A percentile compares a stretch with the other conserved stretches of the same genome.
phyloP scores from a whole-genome alignment of 2,113 vertebrate species.

The Calyptomena viridis region DNA sequence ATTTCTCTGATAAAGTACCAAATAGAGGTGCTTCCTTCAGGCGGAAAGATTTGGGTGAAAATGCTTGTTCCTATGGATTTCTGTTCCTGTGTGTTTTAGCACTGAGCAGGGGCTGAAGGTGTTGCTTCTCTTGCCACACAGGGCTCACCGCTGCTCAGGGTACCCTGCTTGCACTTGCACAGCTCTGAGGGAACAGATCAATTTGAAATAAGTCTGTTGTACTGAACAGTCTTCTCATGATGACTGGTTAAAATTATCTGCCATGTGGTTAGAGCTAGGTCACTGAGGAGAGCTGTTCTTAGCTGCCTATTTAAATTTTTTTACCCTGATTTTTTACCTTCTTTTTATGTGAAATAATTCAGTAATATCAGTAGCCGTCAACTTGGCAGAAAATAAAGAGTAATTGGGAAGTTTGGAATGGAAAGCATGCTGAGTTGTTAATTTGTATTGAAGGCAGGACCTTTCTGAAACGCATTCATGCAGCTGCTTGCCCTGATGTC shows the following conservation, averaged over 20 bases:
- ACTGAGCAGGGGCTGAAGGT: accelerated
- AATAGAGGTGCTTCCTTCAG: background rate
- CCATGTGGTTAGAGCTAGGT: background rate
- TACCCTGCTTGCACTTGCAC: background rate
- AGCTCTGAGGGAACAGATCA: too few species aligned
- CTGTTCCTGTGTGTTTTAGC: background rate
- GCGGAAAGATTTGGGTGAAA: background rate
- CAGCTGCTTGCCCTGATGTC: background rate
- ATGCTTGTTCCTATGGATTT: background rate
- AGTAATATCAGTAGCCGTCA: background rate
- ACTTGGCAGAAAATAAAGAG: background rate
- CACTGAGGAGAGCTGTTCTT: background rate
- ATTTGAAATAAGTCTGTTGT: background rate
- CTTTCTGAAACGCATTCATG: conserved; percentile 11
- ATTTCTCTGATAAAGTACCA: background rate
- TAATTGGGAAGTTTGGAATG: conserved; percentile 11
- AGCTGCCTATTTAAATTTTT: background rate
- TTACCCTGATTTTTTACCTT: background rate
- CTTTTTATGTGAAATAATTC: background rate
- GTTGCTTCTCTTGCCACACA: background rate
- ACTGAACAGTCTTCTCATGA: background rate
- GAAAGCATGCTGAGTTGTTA: background rate
- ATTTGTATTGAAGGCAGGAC: background rate
- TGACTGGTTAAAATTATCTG: background rate
- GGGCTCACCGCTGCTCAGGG: background rate